A percentile compares a stretch with the other conserved stretches of the same genome.
These are phyloP conservation scores for Drosophila melanosoma DNA, from an alignment of 2,888 invertebrate genomes.

Conservation along the genomic window DNA sequence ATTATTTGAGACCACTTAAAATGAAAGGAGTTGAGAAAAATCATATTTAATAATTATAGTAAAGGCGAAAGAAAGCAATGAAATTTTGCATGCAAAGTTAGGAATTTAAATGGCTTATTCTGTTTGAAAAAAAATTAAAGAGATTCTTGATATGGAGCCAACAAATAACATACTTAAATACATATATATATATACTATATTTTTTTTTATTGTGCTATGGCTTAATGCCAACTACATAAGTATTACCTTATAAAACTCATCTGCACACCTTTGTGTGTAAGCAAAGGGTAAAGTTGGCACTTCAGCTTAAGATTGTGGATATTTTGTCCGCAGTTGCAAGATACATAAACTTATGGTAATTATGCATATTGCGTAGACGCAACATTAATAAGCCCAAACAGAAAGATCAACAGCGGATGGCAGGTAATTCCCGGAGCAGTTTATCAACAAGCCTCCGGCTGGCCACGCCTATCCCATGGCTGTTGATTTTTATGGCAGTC, in stretches of 20 bases:
- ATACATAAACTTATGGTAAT: slow-evolving; percentile 12
- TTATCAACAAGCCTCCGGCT: slow-evolving; percentile 40
- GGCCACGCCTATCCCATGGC: slow-evolving; percentile 34
- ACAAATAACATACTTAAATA: not conserved
- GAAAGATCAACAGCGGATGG: slow-evolving; percentile 50
- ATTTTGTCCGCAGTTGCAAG: not conserved
- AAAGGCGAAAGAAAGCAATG: not conserved
- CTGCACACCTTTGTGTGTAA: not conserved
- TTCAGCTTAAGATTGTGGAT: not conserved
- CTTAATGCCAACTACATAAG: not conserved
- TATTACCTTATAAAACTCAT: not conserved
- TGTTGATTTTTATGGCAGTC: slow-evolving; percentile 58
- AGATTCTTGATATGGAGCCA: not conserved
- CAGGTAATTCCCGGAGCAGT: slow-evolving; percentile 42
- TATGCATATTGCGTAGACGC: slow-evolving; percentile 49
- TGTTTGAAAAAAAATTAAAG: not conserved
- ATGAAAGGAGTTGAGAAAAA: not conserved
- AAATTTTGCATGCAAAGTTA: not conserved
- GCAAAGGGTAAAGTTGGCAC: not conserved
- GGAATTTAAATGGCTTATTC: not conserved
- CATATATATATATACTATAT: not conserved
- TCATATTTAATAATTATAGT: not conserved
- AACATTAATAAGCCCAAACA: slow-evolving; percentile 21
- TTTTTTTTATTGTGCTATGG: not conserved
- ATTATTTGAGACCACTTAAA: not conserved